Conservation (phyloP, 35 echinoderm and acorn worm species). For the Lytechinus variegatus region DNA sequence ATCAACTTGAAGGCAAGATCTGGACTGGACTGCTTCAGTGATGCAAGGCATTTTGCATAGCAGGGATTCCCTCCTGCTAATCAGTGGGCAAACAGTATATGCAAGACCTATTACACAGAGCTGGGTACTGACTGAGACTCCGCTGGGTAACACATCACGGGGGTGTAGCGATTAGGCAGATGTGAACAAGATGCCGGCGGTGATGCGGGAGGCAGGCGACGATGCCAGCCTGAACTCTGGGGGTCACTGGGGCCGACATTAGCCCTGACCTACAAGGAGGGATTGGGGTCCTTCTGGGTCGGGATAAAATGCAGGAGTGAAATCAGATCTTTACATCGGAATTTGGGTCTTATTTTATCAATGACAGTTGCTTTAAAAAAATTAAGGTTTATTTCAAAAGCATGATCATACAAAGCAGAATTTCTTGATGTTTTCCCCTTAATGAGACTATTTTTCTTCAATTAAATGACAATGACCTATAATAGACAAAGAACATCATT, state of each 20-base stretch:
- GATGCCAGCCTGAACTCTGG: background rate
- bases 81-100: background rate
- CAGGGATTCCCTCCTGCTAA: background rate
- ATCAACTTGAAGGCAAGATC: background rate
- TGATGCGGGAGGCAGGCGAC: background rate
- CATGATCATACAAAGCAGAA: too few species aligned
- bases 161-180: background rate
- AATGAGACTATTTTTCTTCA: too few species aligned
- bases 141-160: background rate
- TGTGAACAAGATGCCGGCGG: background rate
- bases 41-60: slow-evolving; percentile 5
- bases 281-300: background rate
- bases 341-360: background rate
- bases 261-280: background rate
- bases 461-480: too few species aligned
- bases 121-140: background rate
- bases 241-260: background rate
- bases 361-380: background rate
- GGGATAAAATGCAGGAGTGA: background rate
- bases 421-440: too few species aligned
- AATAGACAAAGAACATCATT: too few species aligned
- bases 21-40: background rate
- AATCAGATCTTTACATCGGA: background rate
- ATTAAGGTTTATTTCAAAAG: background rate
- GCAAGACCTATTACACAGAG: background rate